Conservation (phyloP, 1,140 invertebrate species). For the Chelonus insularis region DNA sequence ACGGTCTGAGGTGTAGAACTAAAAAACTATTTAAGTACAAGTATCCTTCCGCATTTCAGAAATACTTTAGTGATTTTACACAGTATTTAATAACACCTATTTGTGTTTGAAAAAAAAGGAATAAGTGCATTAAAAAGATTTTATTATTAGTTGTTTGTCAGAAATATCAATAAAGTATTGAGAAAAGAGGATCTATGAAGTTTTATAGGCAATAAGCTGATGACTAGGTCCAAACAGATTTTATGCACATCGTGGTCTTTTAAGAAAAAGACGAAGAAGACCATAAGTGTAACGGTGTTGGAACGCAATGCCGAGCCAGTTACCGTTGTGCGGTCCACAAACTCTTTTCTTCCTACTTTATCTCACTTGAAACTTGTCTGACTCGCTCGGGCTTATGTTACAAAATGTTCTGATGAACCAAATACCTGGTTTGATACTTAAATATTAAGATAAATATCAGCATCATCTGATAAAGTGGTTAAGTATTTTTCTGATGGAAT, state of each 20-base stretch:
- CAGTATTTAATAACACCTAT: no score
- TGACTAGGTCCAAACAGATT: neutral
- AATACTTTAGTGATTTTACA: no score
- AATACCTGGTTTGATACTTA: neutral
- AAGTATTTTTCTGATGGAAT: no score
- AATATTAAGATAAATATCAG: no score
- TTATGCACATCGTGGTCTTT: conserved; percentile 19
- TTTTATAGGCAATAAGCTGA: neutral
- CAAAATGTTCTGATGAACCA: conserved; percentile 1
- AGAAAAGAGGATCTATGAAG: neutral
- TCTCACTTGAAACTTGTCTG: neutral
- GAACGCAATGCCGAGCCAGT: conserved; percentile 40
- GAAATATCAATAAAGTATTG: neutral
- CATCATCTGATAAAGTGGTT: no score
- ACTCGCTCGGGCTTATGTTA: neutral
- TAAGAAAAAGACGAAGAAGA: neutral
- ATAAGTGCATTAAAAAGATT: no score
- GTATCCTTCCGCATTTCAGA: no score
- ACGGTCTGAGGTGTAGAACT: no score
- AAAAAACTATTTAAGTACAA: no score
- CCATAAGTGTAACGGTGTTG: conserved; percentile 57
- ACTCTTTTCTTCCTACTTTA: conserved; percentile 31
- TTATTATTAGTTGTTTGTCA: no score
- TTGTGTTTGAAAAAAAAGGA: no score
- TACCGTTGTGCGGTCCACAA: conserved; percentile 58